These are phyloP conservation scores for Thermophis baileyi DNA, from an alignment of 2,113 vertebrate species.

Conservation along the genomic window DNA sequence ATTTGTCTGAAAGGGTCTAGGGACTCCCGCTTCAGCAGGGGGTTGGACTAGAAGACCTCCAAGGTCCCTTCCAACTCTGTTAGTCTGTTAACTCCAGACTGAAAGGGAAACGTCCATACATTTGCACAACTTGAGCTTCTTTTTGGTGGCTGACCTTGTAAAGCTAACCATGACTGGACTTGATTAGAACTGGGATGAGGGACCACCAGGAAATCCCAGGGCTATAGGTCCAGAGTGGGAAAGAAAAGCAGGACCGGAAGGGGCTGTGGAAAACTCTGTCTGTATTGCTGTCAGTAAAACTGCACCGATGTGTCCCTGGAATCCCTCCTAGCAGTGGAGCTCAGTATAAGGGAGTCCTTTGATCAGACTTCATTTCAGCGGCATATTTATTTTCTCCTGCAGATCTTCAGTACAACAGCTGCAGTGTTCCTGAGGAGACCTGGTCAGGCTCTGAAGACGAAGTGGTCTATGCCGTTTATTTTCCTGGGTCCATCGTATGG, in stretches of 20 bases:
- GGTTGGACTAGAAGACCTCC: too few species aligned
- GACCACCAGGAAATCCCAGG: background rate
- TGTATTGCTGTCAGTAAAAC: background rate
- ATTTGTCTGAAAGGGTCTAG: too few species aligned
- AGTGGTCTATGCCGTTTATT: slow-evolving; percentile 60
- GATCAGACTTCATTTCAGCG: background rate
- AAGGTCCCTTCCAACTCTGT: too few species aligned
- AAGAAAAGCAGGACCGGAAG: background rate
- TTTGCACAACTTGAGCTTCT: background rate
- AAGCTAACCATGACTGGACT: background rate
- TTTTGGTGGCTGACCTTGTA: background rate
- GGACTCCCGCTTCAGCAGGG: too few species aligned
- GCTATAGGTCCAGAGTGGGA: background rate
- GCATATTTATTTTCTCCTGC: slow-evolving; percentile 3
- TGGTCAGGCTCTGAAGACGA: slow-evolving; percentile 59
- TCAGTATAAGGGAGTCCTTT: background rate
- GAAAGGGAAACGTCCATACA: background rate
- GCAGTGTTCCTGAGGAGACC: slow-evolving; percentile 64
- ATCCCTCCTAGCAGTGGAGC: background rate
- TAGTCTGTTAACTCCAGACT: background rate
- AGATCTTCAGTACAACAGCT: slow-evolving; percentile 60
- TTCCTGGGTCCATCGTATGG: slow-evolving; percentile 74
- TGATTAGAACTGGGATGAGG: background rate
- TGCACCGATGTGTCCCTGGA: background rate
- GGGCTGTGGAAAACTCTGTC: too few species aligned